A percentile compares a stretch with the other conserved stretches of the same genome.
Conservation (phyloP, 1,140 invertebrate genomes). For the Drosophila santomea region DNA sequence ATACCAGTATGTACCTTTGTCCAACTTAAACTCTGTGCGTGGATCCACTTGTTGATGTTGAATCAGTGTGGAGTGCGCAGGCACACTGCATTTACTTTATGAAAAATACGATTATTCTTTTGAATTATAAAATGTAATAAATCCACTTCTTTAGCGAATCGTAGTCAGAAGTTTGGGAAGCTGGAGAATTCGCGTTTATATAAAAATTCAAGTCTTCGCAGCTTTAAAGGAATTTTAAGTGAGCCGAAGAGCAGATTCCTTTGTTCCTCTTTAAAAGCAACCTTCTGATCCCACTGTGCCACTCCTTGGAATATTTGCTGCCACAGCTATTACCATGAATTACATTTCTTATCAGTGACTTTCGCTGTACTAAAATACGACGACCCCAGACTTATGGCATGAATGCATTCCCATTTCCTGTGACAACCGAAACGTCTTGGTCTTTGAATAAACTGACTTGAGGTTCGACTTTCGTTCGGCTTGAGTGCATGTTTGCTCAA, state of each 20-base stretch:
- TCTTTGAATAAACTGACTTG: conserved; percentile 1
- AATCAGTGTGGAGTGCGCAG: conserved; percentile 9
- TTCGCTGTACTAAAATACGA: conserved; percentile 44
- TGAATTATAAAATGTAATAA: no score
- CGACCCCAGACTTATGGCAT: conserved; percentile 15
- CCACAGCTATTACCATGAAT: conserved; percentile 47
- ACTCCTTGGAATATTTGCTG: conserved; percentile 16
- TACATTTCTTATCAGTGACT: conserved; percentile 57
- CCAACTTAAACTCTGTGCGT: conserved; percentile 34
- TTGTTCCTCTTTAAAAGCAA: no score
- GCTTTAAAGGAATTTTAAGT: no score
- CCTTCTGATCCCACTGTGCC: conserved; percentile 14
- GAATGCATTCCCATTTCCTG: conserved; percentile 64
- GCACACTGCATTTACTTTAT: conserved; percentile 1
- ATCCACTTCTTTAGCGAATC: no score
- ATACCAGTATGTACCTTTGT: conserved; percentile 26
- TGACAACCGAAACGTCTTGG: conserved; percentile 16
- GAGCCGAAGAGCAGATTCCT: no score
- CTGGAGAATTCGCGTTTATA: neutral
- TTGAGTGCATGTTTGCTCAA: conserved; percentile 34
- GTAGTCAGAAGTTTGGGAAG: no score
- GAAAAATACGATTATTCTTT: neutral
- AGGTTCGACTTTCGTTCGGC: conserved; percentile 29
- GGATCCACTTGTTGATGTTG: conserved; percentile 46
- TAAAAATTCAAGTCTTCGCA: no score